Conservation (phyloP, 2,888 invertebrate species). For the Eueremaeus valkanovi region DNA sequence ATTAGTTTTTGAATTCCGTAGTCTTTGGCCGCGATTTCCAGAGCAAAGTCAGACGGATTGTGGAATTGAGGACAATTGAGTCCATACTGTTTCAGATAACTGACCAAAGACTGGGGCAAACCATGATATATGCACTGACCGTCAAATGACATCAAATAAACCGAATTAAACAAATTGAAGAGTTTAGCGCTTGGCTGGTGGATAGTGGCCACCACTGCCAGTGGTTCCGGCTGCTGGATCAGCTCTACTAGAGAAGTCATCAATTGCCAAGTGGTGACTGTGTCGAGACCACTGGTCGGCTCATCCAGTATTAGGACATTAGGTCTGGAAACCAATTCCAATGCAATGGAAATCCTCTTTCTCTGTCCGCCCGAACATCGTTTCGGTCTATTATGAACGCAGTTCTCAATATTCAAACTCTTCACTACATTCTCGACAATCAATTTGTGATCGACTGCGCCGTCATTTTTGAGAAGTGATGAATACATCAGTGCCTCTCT, state of each 20-base stretch:
- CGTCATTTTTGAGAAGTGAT: neutral
- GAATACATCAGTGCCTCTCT: conserved; percentile 22
- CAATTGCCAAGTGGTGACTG: conserved; percentile 31
- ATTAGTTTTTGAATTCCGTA: neutral
- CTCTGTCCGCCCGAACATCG: conserved; percentile 81
- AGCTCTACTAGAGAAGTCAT: conserved; percentile 70
- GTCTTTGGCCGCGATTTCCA: conserved; percentile 24
- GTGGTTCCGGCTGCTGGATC: conserved; percentile 74
- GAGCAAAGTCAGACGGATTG: conserved; percentile 86
- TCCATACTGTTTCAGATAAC: conserved; percentile 72
- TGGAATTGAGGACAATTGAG: conserved; percentile 91
- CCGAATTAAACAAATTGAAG: conserved; percentile 73
- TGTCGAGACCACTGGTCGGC: conserved; percentile 66
- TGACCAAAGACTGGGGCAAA: conserved; percentile 75
- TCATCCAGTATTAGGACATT: conserved; percentile 90
- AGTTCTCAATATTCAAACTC: conserved; percentile 73
- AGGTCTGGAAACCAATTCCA: conserved; percentile 85
- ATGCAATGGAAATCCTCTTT: conserved; percentile 81
- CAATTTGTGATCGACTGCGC: neutral
- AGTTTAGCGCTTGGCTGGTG: conserved; percentile 85
- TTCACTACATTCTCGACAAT: conserved; percentile 73
- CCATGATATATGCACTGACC: conserved; percentile 92
- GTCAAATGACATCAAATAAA: conserved; percentile 61
- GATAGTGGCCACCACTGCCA: conserved; percentile 71
- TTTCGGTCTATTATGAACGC: conserved; percentile 65